Evolutionary conservation across 2,888 invertebrate species (phyloP).

Genomic region (Coremacera marginata): DNA sequence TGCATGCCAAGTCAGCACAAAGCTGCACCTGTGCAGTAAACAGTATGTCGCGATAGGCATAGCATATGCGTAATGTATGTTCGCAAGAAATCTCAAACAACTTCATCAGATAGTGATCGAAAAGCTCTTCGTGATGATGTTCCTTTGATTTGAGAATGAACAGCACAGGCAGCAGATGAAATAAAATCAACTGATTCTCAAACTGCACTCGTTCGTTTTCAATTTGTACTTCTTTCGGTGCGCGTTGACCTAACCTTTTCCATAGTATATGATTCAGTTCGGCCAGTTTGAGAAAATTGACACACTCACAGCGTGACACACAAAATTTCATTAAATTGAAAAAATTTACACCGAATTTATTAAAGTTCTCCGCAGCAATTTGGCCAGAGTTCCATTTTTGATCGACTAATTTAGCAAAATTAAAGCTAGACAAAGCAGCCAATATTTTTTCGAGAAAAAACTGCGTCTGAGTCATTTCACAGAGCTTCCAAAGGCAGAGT

Average conservation of each 20-base stretch:
- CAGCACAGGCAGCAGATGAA: conserved; percentile 76
- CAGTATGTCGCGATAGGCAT: conserved; percentile 72
- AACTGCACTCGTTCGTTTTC: conserved; percentile 68
- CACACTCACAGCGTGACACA: conserved; percentile 60
- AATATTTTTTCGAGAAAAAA: conserved; percentile 62
- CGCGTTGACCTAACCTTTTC: conserved; percentile 65
- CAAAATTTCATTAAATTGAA: conserved; percentile 68
- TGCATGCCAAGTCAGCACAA: conserved; percentile 62
- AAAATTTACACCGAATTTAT: conserved; percentile 63
- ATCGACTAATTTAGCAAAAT: conserved; percentile 63
- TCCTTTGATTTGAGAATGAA: conserved; percentile 65
- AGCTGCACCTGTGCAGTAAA: conserved; percentile 50
- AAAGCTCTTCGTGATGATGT: conserved; percentile 62
- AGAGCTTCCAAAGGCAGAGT: conserved; percentile 62
- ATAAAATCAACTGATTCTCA: conserved; percentile 74
- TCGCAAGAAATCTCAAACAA: conserved; percentile 75
- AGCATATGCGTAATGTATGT: conserved; percentile 74
- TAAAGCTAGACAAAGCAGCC: conserved; percentile 57
- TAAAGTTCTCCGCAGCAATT: conserved; percentile 60
- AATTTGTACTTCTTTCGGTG: conserved; percentile 64
- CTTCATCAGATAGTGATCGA: conserved; percentile 74
- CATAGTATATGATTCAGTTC: conserved; percentile 69
- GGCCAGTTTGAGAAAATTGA: conserved; percentile 65
- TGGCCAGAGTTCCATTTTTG: conserved; percentile 59
- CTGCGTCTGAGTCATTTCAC: conserved; percentile 65